Evolutionary conservation across 2,113 vertebrate species (phyloP).

Genomic region (Tauraco erythrolophus): DNA sequence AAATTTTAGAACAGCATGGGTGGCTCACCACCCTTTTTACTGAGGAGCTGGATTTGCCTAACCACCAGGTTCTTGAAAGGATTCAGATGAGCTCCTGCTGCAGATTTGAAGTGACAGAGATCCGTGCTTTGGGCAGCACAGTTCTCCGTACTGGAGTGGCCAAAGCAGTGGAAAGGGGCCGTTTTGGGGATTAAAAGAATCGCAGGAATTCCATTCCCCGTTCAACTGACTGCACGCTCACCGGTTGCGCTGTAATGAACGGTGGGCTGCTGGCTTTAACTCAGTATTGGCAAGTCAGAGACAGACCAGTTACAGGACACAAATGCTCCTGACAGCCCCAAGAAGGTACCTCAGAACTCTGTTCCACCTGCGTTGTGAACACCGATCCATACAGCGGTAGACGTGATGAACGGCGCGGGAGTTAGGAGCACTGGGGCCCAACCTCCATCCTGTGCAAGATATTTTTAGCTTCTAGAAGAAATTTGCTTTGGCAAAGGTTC

Average conservation of each 20-base stretch:
- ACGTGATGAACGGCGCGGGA: neutral
- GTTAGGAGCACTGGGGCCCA: neutral
- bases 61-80: constrained; percentile 1
- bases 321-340: neutral
- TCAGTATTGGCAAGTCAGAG: neutral
- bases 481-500: constrained; percentile 41
- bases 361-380: accelerated
- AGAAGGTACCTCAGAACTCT: neutral
- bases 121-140: neutral
- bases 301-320: neutral
- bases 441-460: neutral
- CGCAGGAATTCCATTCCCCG: neutral
- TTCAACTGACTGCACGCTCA: neutral
- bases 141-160: neutral
- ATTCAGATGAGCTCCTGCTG: constrained; percentile 3
- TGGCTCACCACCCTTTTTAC: neutral
- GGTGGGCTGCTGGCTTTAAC: neutral
- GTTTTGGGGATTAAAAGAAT: neutral
- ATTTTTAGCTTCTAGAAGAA: constrained; percentile 51
- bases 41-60: constrained; percentile 22
- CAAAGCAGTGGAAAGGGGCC: neutral
- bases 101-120: neutral
- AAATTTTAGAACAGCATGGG: constrained; percentile 46
- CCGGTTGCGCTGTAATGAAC: neutral
- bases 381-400: accelerated